Evolutionary conservation across 2,888 invertebrate species (phyloP), one percentile per base, ranked within the genome.

Genomic region (Drosophila monieri): DNA sequence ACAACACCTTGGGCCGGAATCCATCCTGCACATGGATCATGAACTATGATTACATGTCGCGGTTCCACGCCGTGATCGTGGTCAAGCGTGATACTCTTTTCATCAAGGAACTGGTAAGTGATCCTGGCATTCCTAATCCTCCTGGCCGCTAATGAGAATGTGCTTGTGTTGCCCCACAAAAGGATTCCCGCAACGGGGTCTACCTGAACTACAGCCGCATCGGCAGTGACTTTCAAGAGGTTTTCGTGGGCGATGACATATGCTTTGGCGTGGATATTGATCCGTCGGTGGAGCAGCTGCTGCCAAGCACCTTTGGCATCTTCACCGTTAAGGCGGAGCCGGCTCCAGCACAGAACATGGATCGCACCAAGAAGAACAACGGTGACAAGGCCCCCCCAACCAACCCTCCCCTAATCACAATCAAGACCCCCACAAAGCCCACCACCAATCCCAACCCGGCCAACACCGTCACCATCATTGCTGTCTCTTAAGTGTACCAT

Each of bases 61-160:
- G 30, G 1, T 12, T 15, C 14, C 48, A 48, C 4, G 48, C 51
- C 8, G n/a, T 37, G 18, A 51, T 51, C 5, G 14, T 37, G n/a
- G 30, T 51, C 1, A 30, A n/a, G 15, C 14, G 27, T 12, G 12
- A 30, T 0, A 14, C 27, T 1, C 5, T 48, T 4, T 48, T 4
- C 48, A 30, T 48, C 30, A 15, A 15, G 48, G 48, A 48, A 6
- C 15, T 27, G 48, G 48, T 48, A 48, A 15, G 48, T 12, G 1
- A 12, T 12, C 5, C 32, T 5, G 21, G 21, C 21, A 23, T 1
- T 23, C 21, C 21, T 23, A 0, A 5, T 23, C 21, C 21, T 5
- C 12, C 12, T 32, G n/a, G n/a, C 32, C 12, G 1, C 5, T 32
- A n/a, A 32, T 32, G 12, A 12, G 32, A 6, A 32, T 32, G 6